Base-by-base conservation (phyloP, 2,888 invertebrate species). In the Acanthosepion pharaonis region DNA sequence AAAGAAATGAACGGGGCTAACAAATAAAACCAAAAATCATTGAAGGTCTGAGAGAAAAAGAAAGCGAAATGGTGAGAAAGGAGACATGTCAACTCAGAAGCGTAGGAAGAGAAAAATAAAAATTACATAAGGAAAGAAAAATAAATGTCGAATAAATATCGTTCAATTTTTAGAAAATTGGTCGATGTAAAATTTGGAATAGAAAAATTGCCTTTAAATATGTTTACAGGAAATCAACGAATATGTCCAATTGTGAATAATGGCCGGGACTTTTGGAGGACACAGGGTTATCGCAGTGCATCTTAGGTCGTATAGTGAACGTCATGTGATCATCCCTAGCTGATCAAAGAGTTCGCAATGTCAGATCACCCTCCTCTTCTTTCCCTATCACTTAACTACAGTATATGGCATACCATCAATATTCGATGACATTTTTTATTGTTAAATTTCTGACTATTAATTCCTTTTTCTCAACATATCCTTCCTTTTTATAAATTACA, bases 161-260 rank as follows among this genome's bases (percentile, higher is more conserved):
- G n/a, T 78, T 78, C 78, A 78, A 78, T 78, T 78, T 78, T 78
- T 78, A n/a, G 78, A 78, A 78, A 78, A 78, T 78, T 78, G 78
- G 78, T 78, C 78, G 78, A 78, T 78, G 78, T 78, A 78, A 78
- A 78, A 78, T 78, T 78, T 78, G 78, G 78, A 78, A 78, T 78
- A 78, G 78, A 33, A 78, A 78, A 78, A 78, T 78, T 78, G n/a
- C n/a, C 78, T 78, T 78, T 78, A 78, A 78, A 78, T 78, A 78
- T 78, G 78, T 78, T 78, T 78, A 78, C 78, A 78, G 78, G 78
- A 78, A 78, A 33, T 78, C 78, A 78, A 78, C 78, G 33, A 78
- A 78, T 78, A 78, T 78, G 78, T 78, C 78, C 78, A 78, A 78
- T 78, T 78, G 78, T 78, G 78, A 78, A 78, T 78, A 78, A 78